Percentiles rank a stretch among this genome's conserved stretches.
Evolutionary conservation across 1,140 invertebrate genomes (phyloP).

Genomic region (Ephestia elutella): DNA sequence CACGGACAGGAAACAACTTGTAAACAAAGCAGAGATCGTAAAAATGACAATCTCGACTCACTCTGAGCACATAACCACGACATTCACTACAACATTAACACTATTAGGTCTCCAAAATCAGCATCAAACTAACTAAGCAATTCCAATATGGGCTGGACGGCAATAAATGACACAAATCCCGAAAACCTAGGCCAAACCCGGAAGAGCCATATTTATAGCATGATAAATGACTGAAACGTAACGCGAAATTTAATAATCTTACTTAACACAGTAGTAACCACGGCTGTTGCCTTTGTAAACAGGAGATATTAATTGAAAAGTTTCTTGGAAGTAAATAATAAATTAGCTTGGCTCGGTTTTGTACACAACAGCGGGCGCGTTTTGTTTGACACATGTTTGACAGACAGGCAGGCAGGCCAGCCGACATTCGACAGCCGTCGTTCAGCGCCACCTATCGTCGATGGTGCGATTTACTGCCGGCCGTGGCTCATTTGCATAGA

Average conservation of each 20-base stretch:
- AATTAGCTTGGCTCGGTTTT: slow-evolving; percentile 68
- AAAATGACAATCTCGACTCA: slow-evolving; percentile 30
- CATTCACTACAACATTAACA: slow-evolving; percentile 15
- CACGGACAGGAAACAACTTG: slow-evolving; percentile 59
- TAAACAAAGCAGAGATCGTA: slow-evolving; percentile 55
- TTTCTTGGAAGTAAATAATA: slow-evolving; percentile 67
- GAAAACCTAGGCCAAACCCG: slow-evolving; percentile 49
- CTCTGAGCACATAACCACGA: slow-evolving; percentile 12
- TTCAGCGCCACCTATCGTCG: slow-evolving; percentile 43
- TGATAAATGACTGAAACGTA: slow-evolving; percentile 56
- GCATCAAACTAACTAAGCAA: slow-evolving; percentile 14
- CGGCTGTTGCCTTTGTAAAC: slow-evolving; percentile 30
- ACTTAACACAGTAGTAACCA: slow-evolving; percentile 45
- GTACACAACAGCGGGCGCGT: slow-evolving; percentile 47
- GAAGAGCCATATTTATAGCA: slow-evolving; percentile 51
- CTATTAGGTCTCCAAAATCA: slow-evolving; percentile 17
- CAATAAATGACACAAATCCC: slow-evolving; percentile 44
- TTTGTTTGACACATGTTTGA: slow-evolving; percentile 41
- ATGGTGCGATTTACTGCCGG: slow-evolving; percentile 14
- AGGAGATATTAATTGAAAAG: slow-evolving; percentile 56
- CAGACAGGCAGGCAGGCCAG: slow-evolving; percentile 33
- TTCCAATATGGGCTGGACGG: slow-evolving; percentile 18
- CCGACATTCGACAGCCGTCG: slow-evolving; percentile 23
- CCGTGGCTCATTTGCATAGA: slow-evolving; percentile 36
- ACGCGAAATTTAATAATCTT: slow-evolving; percentile 39